Percentiles rank a stretch among this genome's conserved stretches.
phyloP scores from a whole-genome alignment of 1,140 invertebrate genomes.

The Akabosia matsudoensis region DNA sequence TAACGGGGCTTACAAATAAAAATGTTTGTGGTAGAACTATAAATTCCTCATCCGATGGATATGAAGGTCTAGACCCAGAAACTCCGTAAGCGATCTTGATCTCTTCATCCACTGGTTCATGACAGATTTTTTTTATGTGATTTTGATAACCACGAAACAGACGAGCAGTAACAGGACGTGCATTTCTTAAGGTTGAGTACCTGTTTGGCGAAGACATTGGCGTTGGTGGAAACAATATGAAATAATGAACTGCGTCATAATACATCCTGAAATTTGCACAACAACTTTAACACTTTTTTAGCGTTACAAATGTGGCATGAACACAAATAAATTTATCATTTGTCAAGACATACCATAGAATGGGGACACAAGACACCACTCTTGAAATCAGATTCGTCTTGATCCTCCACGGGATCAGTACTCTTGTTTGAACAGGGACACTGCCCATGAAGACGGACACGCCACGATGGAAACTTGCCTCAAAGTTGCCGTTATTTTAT shows the following conservation, averaged over 20 bases:
- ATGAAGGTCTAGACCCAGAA: conserved; percentile 10
- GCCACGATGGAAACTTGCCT: not conserved
- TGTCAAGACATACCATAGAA: conserved; percentile 8
- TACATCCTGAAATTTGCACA: conserved; percentile 4
- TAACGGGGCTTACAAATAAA: no score
- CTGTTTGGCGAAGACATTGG: not conserved
- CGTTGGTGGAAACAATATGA: not conserved
- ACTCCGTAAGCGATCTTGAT: not conserved
- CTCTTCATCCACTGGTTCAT: conserved; percentile 13
- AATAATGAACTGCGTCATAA: not conserved
- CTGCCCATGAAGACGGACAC: no score
- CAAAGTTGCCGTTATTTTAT: not conserved
- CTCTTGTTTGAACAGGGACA: no score
- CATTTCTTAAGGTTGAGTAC: not conserved
- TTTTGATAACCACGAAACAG: not conserved
- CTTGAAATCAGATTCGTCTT: not conserved
- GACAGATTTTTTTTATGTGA: not conserved
- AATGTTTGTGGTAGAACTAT: no score
- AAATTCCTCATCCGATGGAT: not conserved
- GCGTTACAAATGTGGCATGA: not conserved
- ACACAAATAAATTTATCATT: not conserved
- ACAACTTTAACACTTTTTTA: not conserved
- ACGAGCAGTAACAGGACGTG: not conserved
- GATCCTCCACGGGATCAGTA: conserved; percentile 9
- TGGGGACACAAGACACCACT: not conserved